Conservation (phyloP, 2,888 invertebrate genomes). For the Himalopsyche kuldschensis region DNA sequence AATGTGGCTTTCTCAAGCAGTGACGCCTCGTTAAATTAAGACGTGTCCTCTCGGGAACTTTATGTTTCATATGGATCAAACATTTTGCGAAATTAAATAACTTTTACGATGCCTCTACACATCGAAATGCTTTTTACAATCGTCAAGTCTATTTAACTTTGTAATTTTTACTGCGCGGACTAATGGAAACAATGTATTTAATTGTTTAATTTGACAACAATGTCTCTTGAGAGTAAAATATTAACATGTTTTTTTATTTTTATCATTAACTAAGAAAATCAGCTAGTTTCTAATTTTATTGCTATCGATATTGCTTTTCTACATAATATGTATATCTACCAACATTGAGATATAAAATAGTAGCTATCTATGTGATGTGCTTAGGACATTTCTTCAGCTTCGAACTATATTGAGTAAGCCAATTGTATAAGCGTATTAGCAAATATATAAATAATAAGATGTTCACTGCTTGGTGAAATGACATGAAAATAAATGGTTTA, state of each 20-base stretch:
- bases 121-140: neutral
- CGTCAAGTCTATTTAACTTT: neutral
- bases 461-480: too few relatives aligned
- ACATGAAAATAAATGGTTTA: too few relatives aligned
- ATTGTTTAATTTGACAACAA: neutral
- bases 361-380: too few relatives aligned
- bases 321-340: too few relatives aligned
- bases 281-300: too few relatives aligned
- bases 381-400: too few relatives aligned
- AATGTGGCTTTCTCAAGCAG: slow-evolving; percentile 2
- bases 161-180: neutral
- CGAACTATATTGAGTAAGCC: too few relatives aligned
- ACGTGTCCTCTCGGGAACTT: neutral
- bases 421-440: too few relatives aligned
- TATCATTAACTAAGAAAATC: neutral
- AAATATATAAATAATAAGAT: too few relatives aligned
- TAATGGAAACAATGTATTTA: neutral
- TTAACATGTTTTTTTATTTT: neutral
- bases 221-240: neutral
- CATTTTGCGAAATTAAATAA: neutral
- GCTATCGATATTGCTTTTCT: too few relatives aligned
- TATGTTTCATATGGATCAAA: neutral
- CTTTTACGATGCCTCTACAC: neutral
- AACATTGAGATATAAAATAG: too few relatives aligned
- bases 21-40: slow-evolving; percentile 29